Conservation (phyloP, 2,888 invertebrate species). For the Andrena marginata region DNA sequence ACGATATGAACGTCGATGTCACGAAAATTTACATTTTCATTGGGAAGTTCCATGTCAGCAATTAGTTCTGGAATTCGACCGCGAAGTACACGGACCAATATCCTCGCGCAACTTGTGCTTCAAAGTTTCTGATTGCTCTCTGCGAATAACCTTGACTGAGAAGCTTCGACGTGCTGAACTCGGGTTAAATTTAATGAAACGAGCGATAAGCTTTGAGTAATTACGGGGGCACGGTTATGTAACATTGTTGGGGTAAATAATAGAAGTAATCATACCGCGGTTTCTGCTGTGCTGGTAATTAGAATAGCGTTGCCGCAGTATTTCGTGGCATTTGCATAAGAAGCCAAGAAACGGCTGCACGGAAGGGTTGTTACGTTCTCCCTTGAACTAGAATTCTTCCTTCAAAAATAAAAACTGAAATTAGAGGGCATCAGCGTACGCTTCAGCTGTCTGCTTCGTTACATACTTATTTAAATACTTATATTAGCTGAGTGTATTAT, state of each 20-base stretch:
- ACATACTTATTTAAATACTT: too few relatives aligned
- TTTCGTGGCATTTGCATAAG: conserved; percentile 26
- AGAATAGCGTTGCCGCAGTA: neutral
- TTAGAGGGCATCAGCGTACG: neutral
- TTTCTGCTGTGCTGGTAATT: conserved; percentile 32
- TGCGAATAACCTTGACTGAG: conserved; percentile 50
- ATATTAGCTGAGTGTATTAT: too few relatives aligned
- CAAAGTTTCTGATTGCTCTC: conserved; percentile 52
- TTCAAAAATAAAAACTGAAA: neutral
- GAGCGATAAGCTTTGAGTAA: conserved; percentile 56
- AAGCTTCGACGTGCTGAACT: conserved; percentile 8
- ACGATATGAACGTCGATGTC: neutral
- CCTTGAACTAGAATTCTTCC: neutral
- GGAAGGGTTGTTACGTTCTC: neutral
- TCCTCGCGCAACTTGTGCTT: conserved; percentile 34
- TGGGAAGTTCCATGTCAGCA: conserved; percentile 42
- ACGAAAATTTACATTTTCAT: conserved; percentile 53
- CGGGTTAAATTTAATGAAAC: conserved; percentile 54
- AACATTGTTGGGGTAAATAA: conserved; percentile 46
- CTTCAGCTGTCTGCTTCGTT: too few relatives aligned
- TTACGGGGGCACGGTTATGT: conserved; percentile 23
- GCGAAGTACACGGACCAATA: conserved; percentile 34
- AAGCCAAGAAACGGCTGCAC: neutral
- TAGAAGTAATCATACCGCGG: conserved; percentile 39
- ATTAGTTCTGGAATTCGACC: conserved; percentile 37